Base-by-base conservation (phyloP, 2,888 invertebrate species). In the Leistus spinibarbis region DNA sequence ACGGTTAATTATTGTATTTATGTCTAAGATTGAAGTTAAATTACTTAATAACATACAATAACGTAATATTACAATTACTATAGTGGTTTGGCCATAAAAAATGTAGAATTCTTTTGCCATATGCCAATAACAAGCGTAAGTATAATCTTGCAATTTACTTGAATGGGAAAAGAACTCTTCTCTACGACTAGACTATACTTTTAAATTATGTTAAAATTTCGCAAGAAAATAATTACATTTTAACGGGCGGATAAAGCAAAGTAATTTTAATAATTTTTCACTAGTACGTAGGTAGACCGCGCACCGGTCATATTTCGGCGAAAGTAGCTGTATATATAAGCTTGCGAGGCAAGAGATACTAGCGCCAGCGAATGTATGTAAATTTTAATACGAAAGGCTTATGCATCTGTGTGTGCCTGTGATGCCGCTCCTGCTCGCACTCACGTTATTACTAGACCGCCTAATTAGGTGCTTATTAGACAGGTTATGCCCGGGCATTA, bases 381-480 rank as follows among this genome's bases (percentile, higher is more conserved):
- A 16, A 60, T 60, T 60, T 60, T 60, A 60, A 60, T 60, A 60
- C 22, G 60, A 19, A 19, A 60, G 60, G 60, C 60, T 60, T 60
- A 60, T 60, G 60, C 60, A 60, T 60, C 60, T 60, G 60, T 19
- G 57, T 57, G 60, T 60, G 60, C 17, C 20, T 22, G 2, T 16
- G 54, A 13, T 54, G n/a, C n/a, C n/a, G n/a, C n/a, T n/a, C n/a
- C n/a, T 40, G 40, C 40, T 40, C 40, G n/a, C 40, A 40, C 40
- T 40, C 40, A 13, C 40, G 60, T 60, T 20, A 60, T 60, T 20
- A 60, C 60, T 60, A 60, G 60, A 60, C 60, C 60, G 22, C 17
- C 60, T 60, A 60, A 60, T 60, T 60, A 60, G 60, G 60, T 60
- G 60, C 60, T 60, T 60, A 60, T 60, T 60, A 60, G 60, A 60